Conservation (phyloP, 1,140 invertebrate species). For the silkworm (Bombyx mori) region DNA sequence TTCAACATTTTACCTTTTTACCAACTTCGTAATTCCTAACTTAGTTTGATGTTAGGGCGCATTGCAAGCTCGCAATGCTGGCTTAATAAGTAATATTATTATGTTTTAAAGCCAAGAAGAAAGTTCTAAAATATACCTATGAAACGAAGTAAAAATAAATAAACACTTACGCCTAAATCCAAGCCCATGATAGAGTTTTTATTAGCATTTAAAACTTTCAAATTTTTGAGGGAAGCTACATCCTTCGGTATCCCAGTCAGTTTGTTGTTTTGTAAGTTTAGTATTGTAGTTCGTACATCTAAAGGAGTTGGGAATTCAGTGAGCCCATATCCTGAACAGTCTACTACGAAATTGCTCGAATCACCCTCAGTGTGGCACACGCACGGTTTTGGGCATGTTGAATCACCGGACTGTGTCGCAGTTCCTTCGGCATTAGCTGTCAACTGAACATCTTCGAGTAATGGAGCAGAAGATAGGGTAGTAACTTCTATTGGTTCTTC, state of each 20-base stretch:
- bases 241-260: conserved; percentile 67
- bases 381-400: conserved; percentile 44
- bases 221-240: conserved; percentile 57
- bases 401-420: conserved; percentile 13
- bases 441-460: conserved; percentile 34
- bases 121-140: not conserved
- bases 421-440: conserved; percentile 12
- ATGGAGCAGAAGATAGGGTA: conserved; percentile 21
- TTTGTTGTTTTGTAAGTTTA: conserved; percentile 70
- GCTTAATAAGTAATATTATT: not conserved
- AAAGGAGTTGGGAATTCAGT: conserved; percentile 45
- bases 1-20: not conserved
- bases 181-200: conserved; percentile 66
- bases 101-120: not conserved
- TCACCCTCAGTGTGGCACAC: conserved; percentile 45
- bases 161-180: conserved; percentile 45
- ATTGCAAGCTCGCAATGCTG: not conserved
- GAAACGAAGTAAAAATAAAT: not conserved
- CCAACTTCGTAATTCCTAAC: not conserved
- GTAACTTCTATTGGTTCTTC: conserved; percentile 28
- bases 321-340: conserved; percentile 50
- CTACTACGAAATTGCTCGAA: conserved; percentile 36
- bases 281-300: conserved; percentile 39
- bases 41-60: not conserved
- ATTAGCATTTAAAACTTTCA: conserved; percentile 65